Percentiles rank a stretch among this genome's conserved stretches.
These are phyloP conservation scores for Scrobipalpa atriplicella DNA, from an alignment of 2,888 invertebrate genomes.

Conservation along the genomic window DNA sequence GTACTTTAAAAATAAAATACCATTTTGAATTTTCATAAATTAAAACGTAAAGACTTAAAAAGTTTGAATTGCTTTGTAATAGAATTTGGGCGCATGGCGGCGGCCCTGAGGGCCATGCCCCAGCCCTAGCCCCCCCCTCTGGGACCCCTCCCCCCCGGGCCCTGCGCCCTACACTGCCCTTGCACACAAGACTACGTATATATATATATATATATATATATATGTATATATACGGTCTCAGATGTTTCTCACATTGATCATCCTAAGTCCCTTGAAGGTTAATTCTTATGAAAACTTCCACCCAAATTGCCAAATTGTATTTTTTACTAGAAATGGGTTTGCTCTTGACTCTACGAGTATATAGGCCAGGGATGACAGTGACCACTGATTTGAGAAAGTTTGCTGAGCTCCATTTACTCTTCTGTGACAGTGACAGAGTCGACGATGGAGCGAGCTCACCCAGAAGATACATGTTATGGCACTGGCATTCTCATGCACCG, in stretches of 20 bases:
- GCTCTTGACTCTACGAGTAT: no score
- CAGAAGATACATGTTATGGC: no score
- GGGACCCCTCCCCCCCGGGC: not conserved
- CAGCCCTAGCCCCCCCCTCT: constrained; percentile 11
- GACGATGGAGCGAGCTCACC: no score
- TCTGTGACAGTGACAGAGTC: no score
- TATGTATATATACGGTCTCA: constrained; percentile 2
- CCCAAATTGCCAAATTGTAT: not conserved
- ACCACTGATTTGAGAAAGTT: no score
- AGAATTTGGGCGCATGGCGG: not conserved
- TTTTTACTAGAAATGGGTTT: not conserved
- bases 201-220: constrained; percentile 4
- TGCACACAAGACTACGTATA: not conserved
- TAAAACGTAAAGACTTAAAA: constrained; percentile 12
- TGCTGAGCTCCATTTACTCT: no score
- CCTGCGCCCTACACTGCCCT: constrained; percentile 21
- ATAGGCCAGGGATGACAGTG: no score
- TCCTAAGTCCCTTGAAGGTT: constrained; percentile 13
- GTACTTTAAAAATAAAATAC: not conserved
- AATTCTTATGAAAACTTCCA: constrained; percentile 13
- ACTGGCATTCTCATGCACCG: no score
- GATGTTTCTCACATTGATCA: constrained; percentile 33
- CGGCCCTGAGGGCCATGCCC: not conserved
- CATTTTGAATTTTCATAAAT: not conserved
- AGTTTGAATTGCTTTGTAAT: constrained; percentile 25